These are phyloP conservation scores for Carcinoscorpius rotundicauda DNA, from an alignment of 1,140 invertebrate species.

Conservation along the genomic window DNA sequence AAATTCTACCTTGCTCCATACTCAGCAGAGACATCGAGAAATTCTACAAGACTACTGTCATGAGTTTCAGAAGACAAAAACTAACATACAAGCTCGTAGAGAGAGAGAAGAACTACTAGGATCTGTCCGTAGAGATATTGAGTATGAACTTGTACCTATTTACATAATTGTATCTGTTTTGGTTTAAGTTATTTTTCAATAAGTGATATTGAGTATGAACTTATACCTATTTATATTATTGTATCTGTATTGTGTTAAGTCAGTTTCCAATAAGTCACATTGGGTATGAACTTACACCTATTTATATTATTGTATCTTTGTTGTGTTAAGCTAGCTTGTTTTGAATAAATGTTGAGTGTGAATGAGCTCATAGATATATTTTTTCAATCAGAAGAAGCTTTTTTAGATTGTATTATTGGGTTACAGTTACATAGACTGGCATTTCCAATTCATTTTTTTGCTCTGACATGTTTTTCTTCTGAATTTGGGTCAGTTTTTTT, in stretches of 20 bases:
- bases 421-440: no score
- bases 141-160: constrained; percentile 34
- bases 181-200: constrained; percentile 7
- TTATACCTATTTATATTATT: not conserved
- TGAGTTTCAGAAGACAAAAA: constrained; percentile 84
- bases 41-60: constrained; percentile 85
- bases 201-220: constrained; percentile 51
- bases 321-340: constrained; percentile 5
- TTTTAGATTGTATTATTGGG: no score
- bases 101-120: constrained; percentile 78
- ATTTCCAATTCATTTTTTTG: no score
- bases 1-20: constrained; percentile 65
- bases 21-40: constrained; percentile 84
- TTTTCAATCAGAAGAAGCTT: no score
- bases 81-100: constrained; percentile 65
- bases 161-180: not conserved
- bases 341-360: no score
- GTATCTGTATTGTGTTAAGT: constrained; percentile 7
- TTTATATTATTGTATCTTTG: not conserved
- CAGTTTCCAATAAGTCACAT: constrained; percentile 42
- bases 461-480: no score
- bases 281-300: constrained; percentile 36
- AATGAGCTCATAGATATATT: no score
- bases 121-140: constrained; percentile 53
- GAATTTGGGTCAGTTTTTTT: no score